Base-by-base conservation (phyloP, 23 tunicate species). In the Ciona savignyi region DNA sequence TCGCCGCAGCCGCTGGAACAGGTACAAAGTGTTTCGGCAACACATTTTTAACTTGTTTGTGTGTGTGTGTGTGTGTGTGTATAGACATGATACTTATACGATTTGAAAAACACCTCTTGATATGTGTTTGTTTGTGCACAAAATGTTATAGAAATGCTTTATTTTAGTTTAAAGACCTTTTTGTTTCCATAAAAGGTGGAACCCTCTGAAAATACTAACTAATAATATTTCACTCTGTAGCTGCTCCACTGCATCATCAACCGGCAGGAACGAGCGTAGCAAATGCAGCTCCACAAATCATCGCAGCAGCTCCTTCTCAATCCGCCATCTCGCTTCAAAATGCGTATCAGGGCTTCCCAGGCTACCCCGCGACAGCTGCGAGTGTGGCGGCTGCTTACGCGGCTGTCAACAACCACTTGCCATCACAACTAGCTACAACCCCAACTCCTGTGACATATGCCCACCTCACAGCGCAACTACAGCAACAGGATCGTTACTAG, bases 1-100 rank as follows among this genome's bases (percentile, higher is more conserved):
- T 82, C 0, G 96, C 96, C 27, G 96, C 96, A 1, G 75, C 96
- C 21, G 86, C 80, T 23, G 95, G 85, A 23, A 85, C 76, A 51
- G 96, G 96, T 77, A n/a, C n/a, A n/a, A n/a, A n/a, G n/a, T n/a
- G n/a, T n/a, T n/a, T n/a, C n/a, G n/a, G n/a, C n/a, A n/a, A n/a
- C n/a, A n/a, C n/a, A n/a, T n/a, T n/a, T n/a, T n/a, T n/a, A n/a
- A n/a, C n/a, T n/a, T n/a, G n/a, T n/a, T n/a, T n/a, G n/a, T n/a
- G n/a, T n/a, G n/a, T n/a, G n/a, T n/a, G n/a, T n/a, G n/a, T n/a
- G n/a, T n/a, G n/a, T n/a, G n/a, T n/a, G n/a, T n/a, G n/a, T n/a
- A n/a, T n/a, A n/a, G n/a, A n/a, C n/a, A n/a, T n/a, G n/a, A n/a
- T n/a, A n/a, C n/a, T n/a, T n/a, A n/a, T n/a, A n/a, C n/a, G n/a